A percentile compares a stretch with the other conserved stretches of the same genome.
Evolutionary conservation across 2,888 invertebrate genomes (phyloP).

Genomic region (Stratiomys singularior): DNA sequence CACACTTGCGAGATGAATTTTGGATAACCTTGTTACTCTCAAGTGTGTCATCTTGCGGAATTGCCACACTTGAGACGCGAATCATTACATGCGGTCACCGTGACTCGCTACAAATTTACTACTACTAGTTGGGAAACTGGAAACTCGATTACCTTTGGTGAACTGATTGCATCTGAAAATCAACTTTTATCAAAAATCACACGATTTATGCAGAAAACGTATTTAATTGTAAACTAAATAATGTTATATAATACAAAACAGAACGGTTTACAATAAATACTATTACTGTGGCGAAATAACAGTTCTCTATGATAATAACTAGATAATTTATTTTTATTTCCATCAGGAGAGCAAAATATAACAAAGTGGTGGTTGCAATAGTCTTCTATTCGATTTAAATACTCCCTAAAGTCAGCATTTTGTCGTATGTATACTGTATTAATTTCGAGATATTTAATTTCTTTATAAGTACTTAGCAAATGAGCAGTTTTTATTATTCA

Average conservation of each 20-base stretch:
- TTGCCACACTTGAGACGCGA: too few species aligned
- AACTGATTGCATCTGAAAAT: too few species aligned
- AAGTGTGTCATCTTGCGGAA: too few species aligned
- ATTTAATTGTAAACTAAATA: constrained; percentile 45
- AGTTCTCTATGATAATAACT: constrained; percentile 38
- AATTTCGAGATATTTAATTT: constrained; percentile 24
- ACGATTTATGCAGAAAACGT: constrained; percentile 26
- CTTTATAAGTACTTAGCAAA: constrained; percentile 29
- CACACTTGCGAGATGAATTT: too few species aligned
- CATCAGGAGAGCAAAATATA: constrained; percentile 43
- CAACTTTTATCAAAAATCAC: too few species aligned
- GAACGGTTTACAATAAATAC: constrained; percentile 38
- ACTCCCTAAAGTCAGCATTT: constrained; percentile 10
- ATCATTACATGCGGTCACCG: too few species aligned
- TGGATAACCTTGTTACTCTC: too few species aligned
- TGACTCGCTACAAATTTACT: too few species aligned
- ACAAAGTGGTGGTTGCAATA: constrained; percentile 35
- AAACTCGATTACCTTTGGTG: too few species aligned
- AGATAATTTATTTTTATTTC: constrained; percentile 26
- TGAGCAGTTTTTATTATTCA: constrained; percentile 30
- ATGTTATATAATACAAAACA: constrained; percentile 37
- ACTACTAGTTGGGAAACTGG: too few species aligned
- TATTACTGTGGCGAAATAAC: constrained; percentile 40
- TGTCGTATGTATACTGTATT: background rate
- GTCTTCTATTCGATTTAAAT: constrained; percentile 38